Conservation (phyloP, 1,140 invertebrate genomes). For the Apis mellifera region DNA sequence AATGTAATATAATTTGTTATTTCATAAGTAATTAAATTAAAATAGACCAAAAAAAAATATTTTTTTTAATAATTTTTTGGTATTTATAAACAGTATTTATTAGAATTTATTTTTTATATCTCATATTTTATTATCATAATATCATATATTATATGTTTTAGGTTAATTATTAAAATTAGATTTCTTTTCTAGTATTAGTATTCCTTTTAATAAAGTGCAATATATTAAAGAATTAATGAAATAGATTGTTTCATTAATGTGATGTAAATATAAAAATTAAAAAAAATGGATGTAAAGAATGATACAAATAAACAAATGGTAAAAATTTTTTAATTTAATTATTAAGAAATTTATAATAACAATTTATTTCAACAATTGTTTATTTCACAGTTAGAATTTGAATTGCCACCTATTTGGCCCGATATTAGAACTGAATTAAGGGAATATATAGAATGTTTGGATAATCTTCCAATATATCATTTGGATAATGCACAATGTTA, state of each 20-base stretch:
- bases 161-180: neutral
- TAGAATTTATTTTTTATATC: neutral
- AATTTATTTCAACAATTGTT: neutral
- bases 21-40: slow-evolving; percentile 7
- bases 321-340: neutral
- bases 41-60: neutral
- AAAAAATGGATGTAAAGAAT: neutral
- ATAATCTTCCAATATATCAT: slow-evolving; percentile 85
- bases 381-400: slow-evolving; percentile 76
- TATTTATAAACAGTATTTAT: neutral
- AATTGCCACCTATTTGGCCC: slow-evolving; percentile 83
- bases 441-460: slow-evolving; percentile 83
- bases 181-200: neutral
- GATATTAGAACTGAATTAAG: slow-evolving; percentile 82
- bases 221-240: neutral
- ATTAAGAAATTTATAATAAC: neutral
- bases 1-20: neutral
- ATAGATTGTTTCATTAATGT: neutral
- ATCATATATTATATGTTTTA: neutral
- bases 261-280: neutral
- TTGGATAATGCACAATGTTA: slow-evolving; percentile 83
- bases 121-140: neutral
- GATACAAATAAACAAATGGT: slow-evolving; percentile 7
- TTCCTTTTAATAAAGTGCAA: neutral
- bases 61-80: neutral